Base-by-base conservation (phyloP, 1,140 invertebrate species). In the Zaprionus africanus region DNA sequence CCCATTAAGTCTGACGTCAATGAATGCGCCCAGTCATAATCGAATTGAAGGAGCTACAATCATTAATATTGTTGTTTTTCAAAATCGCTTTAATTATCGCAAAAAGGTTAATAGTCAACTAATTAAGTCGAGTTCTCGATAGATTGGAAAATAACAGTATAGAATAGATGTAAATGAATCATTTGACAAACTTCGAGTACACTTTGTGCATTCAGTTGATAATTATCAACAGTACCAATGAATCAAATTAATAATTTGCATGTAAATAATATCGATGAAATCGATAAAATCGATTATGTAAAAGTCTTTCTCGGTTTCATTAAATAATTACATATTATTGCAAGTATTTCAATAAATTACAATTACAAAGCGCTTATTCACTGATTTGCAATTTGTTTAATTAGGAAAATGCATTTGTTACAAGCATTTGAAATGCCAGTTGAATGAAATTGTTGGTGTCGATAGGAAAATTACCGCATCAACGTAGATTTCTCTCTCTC, bases 401-500 rank as follows among this genome's bases (percentile, higher is more conserved):
- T 51, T 67, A 57, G 41, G 36, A 66, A 74, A 68, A 56, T 62
- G 38, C 24, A 41, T 57, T 57, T 62, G 26, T 15, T 46, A 49
- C 28, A 57, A 19, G 46, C 46, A 31, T 61, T 68, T 51, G 11
- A 22, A 9, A 41, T 61, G 34, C 34, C 19, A 53, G n/a, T 41
- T 63, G 43, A 79, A 76, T 69, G 24, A 63, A 79, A 76, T 73
- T 70, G 79, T 76, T 79, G 74, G 65, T 51, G 54, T 54, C 65
- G 82, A 84, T 78, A 61, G 82, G 75, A 81, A 86, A 84, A 84
- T 76, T 62, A 86, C 78, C 57, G 59, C 78, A 77, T 84, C 43
- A 24, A 58, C n/a, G 22, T 26, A n/a, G 31, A 34, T 34, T 11
- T 34, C 9, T 67, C 38, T 49, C 41, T 36, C 22, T 64, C n/a